Base-by-base conservation (phyloP, 2,797 vertebrate species). In the Gymnothorax javanicus region DNA sequence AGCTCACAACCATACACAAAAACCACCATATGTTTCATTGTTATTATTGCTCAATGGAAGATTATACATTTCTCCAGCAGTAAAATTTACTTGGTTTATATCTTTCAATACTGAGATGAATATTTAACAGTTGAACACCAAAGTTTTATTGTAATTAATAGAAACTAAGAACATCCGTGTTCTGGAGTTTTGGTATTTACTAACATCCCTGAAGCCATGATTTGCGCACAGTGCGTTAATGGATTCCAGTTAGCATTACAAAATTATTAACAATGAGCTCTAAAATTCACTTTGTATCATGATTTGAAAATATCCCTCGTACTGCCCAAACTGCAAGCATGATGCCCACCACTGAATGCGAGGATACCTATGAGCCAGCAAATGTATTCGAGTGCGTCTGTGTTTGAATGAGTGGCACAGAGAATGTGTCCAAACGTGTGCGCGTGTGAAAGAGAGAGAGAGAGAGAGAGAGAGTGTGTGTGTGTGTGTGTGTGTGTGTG, bases 361-460 rank as follows among this genome's bases (percentile, higher is more conserved):
- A 7, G 20, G 5, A 7, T 8, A 15, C 62, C 4, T 23, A 67
- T 3, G 15, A 20, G 60, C 84, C 81, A 86, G 87, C 87, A 27
- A 84, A 84, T 75, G 84, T 87, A 84, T 86, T 69, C 62, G 84
- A 84, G 67, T 88, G 82, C 84, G 83, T 88, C 77, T 82, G 86
- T 59, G 73, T 86, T 57, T 52, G 27, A 60, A 7, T 62, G 50
- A 25, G 25, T 84, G 57, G 73, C n/a, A 3, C n/a, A 33, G 33
- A 25, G 3, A 15, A 13, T 50, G 71, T 15, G 12, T 75, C 11
- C 71, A 75, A 43, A 33, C 0, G 71, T 12, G 69, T 9, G 69
- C 33, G n/a, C 33, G 69, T 43, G 62, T 27, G 13, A 73, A 50
- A 73, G 71, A 85, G 71, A 85, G 84, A 56, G 27, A 0, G 59